A percentile compares a stretch with the other conserved stretches of the same genome.
Conservation (phyloP, 1,140 invertebrate species). For the Brachystomella parvula region DNA sequence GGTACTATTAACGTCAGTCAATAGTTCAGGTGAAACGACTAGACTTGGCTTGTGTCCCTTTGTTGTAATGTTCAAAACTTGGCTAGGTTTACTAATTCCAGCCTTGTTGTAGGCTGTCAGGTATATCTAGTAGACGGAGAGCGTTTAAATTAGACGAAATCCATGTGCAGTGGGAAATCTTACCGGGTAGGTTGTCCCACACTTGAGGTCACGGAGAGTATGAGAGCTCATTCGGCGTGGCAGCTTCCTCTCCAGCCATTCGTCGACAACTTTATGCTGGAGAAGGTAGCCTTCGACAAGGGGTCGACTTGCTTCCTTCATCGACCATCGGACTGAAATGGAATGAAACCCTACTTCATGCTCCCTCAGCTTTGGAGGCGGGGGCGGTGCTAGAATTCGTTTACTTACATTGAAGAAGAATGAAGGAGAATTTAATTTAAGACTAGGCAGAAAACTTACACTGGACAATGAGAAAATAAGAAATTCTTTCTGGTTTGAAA, state of each 20-base stretch:
- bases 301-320: conserved; percentile 59
- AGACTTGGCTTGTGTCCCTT: conserved; percentile 63
- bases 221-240: conserved; percentile 56
- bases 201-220: conserved; percentile 45
- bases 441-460: conserved; percentile 42
- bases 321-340: conserved; percentile 62
- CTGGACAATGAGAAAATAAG: conserved; percentile 55
- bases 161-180: not conserved
- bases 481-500: conserved; percentile 47
- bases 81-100: conserved; percentile 60
- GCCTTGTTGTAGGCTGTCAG: conserved; percentile 64
- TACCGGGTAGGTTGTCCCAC: not conserved
- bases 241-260: conserved; percentile 56
- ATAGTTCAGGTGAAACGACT: conserved; percentile 54
- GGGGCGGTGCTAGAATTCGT: conserved; percentile 51
- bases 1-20: conserved; percentile 56
- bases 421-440: too few species aligned
- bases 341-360: conserved; percentile 62
- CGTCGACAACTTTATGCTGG: conserved; percentile 57
- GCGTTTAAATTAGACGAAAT: conserved; percentile 17
- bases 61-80: conserved; percentile 58
- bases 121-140: conserved; percentile 54
- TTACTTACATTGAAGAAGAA: too few species aligned
- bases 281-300: conserved; percentile 58
- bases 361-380: conserved; percentile 59